Evolutionary conservation across 2,113 vertebrate genomes (phyloP), one percentile per base, ranked within the genome.

Genomic region (Ptilorrhoa leucosticta): DNA sequence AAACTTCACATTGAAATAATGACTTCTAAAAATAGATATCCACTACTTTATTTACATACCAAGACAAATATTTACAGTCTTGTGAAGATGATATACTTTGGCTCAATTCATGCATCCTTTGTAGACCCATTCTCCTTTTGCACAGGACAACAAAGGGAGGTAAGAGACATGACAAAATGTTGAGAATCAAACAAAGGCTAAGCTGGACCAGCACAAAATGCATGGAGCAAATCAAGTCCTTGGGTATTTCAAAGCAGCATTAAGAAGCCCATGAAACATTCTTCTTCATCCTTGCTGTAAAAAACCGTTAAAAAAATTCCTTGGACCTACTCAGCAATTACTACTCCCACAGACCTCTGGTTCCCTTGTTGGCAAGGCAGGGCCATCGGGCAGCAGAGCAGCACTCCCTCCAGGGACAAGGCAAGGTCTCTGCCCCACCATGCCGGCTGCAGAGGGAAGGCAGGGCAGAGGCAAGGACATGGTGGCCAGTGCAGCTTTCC

Each of bases 361-460:
- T 12, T 51, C 33, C 30, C 27, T 47, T 37, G 39, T 2, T n/a
- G n/a, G 69, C 37, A 42, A 58, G n/a, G 26, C 4, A 93, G 45
- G 42, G 37, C 15, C 6, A 5, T 4, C 0, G 0, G 44, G 44
- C 40, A 58, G 71, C 31, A 37, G 35, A 72, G 63, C n/a, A 51
- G 42, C 42, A n/a, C 18, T 51, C 17, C 3, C 21, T 71, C 44
- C 48, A 0, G 0, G 19, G 40, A 48, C 45, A 86, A 47, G n/a
- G 85, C 9, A 2, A 56, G 16, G 15, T 22, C 57, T 87, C 54
- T 73, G 54, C 18, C 48, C 21, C 39, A 39, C 27, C 1, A 2
- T 23, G 45, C 24, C 3, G 0, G 35, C 35, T 40, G 54, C 44
- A 58, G n/a, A 68, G 13, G 11, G 11, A 63, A 33, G 31, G 21